These are phyloP conservation scores for Sitophilus oryzae DNA, from an alignment of 1,140 invertebrate species.

Conservation along the genomic window DNA sequence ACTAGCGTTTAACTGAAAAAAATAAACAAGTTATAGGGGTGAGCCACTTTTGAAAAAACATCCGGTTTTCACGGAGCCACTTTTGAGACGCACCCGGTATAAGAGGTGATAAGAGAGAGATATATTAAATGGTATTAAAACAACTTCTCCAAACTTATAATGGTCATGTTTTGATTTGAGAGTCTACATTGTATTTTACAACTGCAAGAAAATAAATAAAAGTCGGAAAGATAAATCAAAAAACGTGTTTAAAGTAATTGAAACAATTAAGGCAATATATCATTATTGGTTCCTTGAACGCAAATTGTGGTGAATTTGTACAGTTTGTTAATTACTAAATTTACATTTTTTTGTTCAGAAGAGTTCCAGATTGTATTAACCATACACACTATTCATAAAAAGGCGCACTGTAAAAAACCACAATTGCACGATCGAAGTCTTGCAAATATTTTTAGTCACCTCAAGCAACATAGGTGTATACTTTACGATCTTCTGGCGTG, in stretches of 20 bases:
- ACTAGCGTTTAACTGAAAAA: too few relatives aligned
- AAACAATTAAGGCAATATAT: constrained; percentile 21
- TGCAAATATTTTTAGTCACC: background rate
- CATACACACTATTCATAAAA: constrained; percentile 1
- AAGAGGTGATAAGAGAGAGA: too few relatives aligned
- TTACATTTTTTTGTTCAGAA: constrained; percentile 13
- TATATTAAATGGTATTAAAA: too few relatives aligned
- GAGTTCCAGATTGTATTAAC: constrained; percentile 2
- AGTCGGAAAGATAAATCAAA: constrained; percentile 7
- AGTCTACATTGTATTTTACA: constrained; percentile 19
- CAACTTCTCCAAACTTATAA: constrained; percentile 11
- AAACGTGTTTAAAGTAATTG: constrained; percentile 6
- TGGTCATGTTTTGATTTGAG: constrained; percentile 21
- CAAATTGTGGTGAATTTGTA: constrained; percentile 14
- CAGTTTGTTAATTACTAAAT: constrained; percentile 19
- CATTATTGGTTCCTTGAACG: constrained; percentile 18
- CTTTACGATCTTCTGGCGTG: constrained; percentile 91
- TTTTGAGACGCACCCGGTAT: too few relatives aligned
- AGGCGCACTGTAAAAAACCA: constrained; percentile 2
- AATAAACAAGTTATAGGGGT: too few relatives aligned
- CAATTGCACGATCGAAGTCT: constrained; percentile 13
- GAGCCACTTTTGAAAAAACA: too few relatives aligned
- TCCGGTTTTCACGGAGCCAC: too few relatives aligned
- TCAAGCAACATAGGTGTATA: constrained; percentile 87
- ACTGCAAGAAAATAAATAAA: constrained; percentile 20